Evolutionary conservation across 2,888 invertebrate species (phyloP), one percentile per base, ranked within the genome.

Genomic region (Lasioglossum calceatum): DNA sequence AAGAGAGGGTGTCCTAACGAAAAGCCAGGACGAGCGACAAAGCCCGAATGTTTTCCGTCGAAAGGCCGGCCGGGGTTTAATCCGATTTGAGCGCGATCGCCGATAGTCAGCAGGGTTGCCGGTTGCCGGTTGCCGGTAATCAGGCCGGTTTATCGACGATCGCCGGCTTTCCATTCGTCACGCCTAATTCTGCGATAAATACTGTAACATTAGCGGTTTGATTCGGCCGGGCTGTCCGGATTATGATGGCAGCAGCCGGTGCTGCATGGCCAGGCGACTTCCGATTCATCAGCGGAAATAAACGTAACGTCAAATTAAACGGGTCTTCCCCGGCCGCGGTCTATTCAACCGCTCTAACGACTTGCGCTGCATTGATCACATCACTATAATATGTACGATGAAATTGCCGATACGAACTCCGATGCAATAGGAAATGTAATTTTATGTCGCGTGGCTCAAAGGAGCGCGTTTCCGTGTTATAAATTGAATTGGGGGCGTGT

Each of bases 171-270:
- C 81, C 86, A 89, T 91, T 91, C 81, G 87, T 90, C 87, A 81
- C 87, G 82, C 64, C 87, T 91, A 91, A 91, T 90, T 87, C 87
- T 42, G 39, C 81, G 84, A 91, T 86, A 91, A 91, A 91, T 90
- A 80, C 79, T 85, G 82, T 81, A 88, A 89, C 85, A 85, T 89
- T 84, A 90, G 81, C 77, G 87, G 77, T 89, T 86, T 90, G 82
- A 90, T 90, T 90, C 74, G 86, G 79, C 61, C 72, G 74, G 74
- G 10, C 82, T 72, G 80, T 77, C 73, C 58, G 47, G 73, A 75
- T 85, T 82, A 83, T 79, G 80, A 77, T 50, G 73, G 27, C 36
- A 39, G 54, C 67, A 39, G 54, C 67, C 32, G 67, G 39, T 75
- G n/a, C 61, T 16, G 27, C 5, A 32, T 16, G 32, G 32, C 32